These are phyloP conservation scores for Netelia virgata DNA, from an alignment of 2,888 invertebrate species.

Conservation along the genomic window DNA sequence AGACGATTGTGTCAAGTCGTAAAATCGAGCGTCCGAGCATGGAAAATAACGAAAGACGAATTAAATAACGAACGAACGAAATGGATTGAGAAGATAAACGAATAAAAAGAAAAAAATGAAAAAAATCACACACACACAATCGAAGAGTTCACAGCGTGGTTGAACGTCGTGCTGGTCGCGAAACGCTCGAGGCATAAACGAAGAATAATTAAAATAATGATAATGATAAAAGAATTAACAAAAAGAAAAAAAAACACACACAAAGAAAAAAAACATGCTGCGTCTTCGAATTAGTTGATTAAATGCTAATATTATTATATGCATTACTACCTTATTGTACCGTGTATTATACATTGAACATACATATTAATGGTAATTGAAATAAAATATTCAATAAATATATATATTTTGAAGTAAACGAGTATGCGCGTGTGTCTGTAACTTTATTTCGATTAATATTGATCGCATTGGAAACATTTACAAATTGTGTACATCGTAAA, in stretches of 20 bases:
- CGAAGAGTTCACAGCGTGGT: conserved; percentile 54
- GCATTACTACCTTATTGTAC: conserved; percentile 62
- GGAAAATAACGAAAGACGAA: conserved; percentile 20
- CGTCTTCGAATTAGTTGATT: conserved; percentile 64
- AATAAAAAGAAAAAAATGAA: conserved; percentile 2
- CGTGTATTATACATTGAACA: conserved; percentile 69
- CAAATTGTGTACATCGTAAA: neutral
- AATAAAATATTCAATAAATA: conserved; percentile 72
- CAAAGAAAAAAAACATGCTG: conserved; percentile 36
- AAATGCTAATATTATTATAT: conserved; percentile 64
- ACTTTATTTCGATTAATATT: conserved; percentile 6
- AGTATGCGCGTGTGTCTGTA: conserved; percentile 22
- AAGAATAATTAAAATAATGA: neutral
- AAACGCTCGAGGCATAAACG: conserved; percentile 64
- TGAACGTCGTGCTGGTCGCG: conserved; percentile 69
- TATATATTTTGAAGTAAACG: conserved; percentile 74
- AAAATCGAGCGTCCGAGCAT: neutral
- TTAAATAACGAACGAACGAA: conserved; percentile 14
- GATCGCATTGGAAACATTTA: neutral
- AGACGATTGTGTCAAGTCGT: neutral
- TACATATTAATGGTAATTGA: conserved; percentile 71
- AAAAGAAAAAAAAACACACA: conserved; percentile 9
- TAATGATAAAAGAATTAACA: neutral
- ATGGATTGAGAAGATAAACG: neutral
- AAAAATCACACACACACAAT: conserved; percentile 20